phyloP scores from a whole-genome alignment of 2,113 vertebrate species.

The Eretmochelys imbricata region DNA sequence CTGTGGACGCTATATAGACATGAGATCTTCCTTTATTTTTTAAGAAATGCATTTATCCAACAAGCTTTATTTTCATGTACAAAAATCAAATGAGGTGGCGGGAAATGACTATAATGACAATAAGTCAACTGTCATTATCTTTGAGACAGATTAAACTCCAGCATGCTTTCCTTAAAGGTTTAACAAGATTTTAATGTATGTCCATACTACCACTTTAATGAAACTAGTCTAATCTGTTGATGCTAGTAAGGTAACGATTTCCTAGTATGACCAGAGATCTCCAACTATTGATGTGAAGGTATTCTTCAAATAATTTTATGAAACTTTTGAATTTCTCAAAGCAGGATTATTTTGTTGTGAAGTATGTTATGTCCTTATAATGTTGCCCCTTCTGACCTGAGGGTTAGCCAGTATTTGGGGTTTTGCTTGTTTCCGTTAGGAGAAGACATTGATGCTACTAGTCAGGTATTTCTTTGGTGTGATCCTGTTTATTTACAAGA shows the following conservation, averaged over 20 bases:
- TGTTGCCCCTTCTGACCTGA: neutral
- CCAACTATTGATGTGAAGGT: neutral
- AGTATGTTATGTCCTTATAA: neutral
- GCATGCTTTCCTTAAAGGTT: neutral
- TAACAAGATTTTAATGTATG: rapidly evolving
- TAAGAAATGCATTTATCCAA: neutral
- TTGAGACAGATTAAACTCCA: neutral
- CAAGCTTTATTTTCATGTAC: neutral
- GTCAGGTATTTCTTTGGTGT: neutral
- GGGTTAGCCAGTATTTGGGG: neutral
- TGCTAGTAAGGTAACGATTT: neutral
- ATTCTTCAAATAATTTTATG: neutral
- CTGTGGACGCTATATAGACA: neutral
- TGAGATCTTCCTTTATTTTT: neutral
- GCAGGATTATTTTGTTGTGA: neutral
- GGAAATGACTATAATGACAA: neutral
- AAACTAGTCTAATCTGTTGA: no score
- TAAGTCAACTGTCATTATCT: neutral
- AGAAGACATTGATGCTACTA: neutral
- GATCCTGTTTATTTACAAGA: neutral
- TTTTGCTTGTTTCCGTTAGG: neutral
- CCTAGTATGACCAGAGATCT: no score
- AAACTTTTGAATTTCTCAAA: neutral
- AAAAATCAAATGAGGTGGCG: neutral
- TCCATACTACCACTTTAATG: neutral